Evolutionary conservation across 2,113 vertebrate species (phyloP), one percentile per base, ranked within the genome.

Genomic region (Oryzias woworae): DNA sequence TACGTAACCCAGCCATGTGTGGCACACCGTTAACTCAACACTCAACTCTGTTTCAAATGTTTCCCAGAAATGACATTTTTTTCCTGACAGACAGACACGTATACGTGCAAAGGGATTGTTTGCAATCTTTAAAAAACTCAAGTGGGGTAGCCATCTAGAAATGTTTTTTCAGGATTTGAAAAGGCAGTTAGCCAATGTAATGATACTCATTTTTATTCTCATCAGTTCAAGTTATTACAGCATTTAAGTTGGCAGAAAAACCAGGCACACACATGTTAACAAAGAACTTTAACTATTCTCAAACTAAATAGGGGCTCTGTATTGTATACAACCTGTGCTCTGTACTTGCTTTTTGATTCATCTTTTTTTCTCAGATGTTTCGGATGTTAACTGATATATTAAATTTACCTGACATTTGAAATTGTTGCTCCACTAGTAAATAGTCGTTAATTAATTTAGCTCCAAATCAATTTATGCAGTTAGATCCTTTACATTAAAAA

Each of bases 1-100:
- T 49, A 78, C 79, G 76, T 90, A 89, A 85, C 43, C 49, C 61
- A 55, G 58, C 55, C 69, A 52, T 51, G 53, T 53, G 53, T 66
- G 18, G 48, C n/a, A 56, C 18, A n/a, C 50, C 56, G 57, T 48
- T 7, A 44, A 26, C 17, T 5, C 53, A 23, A 66, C 17, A 62
- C 23, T 20, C 15, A 47, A 43, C 58, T 24, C 70, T 42, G 26
- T 14, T 54, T 8, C 24, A 22, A 24, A 58, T 18, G 7, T 69
- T 58, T 12, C 58, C 65, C 50, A 45, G 53, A 58, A 69, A 2
- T 45, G 13, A 69, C 13, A 28, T 14, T 26, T n/a, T 56, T 59
- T 20, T 20, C 20, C 7, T 5, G 44, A 62, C 22, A 44, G 45
- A 52, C 53, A 48, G 62, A 81, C 51, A 59, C 16, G 14, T 10